These are phyloP conservation scores for Cebidichthys violaceus DNA, from an alignment of 2,113 vertebrate species.

Conservation along the genomic window DNA sequence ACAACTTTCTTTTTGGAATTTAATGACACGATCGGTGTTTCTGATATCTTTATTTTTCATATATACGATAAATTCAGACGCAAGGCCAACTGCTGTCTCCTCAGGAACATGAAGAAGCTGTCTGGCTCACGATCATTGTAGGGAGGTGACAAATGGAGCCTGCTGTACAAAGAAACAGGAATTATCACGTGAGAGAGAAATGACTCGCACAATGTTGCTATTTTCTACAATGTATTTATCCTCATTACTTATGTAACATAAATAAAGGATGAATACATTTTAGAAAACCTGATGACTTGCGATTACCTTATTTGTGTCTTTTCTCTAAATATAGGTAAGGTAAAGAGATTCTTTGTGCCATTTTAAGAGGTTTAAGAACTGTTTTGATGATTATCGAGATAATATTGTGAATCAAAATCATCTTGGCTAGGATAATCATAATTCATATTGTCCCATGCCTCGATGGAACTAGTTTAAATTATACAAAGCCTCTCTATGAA, in stretches of 20 bases:
- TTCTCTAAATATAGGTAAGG: neutral
- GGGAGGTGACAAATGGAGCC: neutral
- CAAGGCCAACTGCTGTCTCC: too few relatives aligned
- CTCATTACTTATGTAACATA: too few relatives aligned
- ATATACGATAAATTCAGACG: neutral
- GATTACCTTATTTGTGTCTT: neutral
- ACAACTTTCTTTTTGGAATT: neutral
- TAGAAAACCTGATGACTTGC: neutral
- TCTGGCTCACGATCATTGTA: neutral
- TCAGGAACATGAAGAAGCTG: neutral
- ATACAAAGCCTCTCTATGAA: constrained; percentile 18
- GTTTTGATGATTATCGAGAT: neutral
- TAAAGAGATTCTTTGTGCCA: neutral
- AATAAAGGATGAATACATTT: too few relatives aligned
- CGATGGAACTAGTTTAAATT: constrained; percentile 21
- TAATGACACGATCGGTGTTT: too few relatives aligned
- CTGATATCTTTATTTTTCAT: neutral
- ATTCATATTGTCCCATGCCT: neutral
- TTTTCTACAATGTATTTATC: too few relatives aligned
- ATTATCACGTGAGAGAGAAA: neutral
- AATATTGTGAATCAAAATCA: neutral
- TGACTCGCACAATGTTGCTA: neutral
- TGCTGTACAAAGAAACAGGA: neutral
- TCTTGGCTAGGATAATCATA: too few relatives aligned
- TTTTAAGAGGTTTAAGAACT: neutral